A percentile compares a stretch with the other conserved stretches of the same genome.
Conservation (phyloP, 1,140 invertebrate species). For the Melitaea cinxia region DNA sequence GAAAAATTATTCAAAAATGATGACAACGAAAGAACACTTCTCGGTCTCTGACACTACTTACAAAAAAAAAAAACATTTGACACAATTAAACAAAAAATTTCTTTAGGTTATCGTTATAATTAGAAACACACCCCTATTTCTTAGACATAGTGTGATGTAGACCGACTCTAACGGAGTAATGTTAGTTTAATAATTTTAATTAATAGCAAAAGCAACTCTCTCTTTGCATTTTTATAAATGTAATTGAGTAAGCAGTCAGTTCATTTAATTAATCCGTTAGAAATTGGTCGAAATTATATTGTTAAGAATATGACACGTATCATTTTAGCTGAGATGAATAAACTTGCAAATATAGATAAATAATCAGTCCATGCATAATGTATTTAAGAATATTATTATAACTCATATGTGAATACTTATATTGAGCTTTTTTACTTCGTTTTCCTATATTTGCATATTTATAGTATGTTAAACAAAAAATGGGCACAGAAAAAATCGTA, state of each 20-base stretch:
- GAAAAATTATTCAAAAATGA: no score
- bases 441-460: not conserved
- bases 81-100: no score
- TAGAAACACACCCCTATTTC: slow-evolving; percentile 25
- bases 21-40: no score
- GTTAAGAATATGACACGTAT: not conserved
- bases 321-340: not conserved
- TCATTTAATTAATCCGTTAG: slow-evolving; percentile 8
- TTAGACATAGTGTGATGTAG: slow-evolving; percentile 30
- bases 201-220: slow-evolving; percentile 44
- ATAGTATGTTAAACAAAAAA: not conserved
- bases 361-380: not conserved
- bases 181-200: slow-evolving; percentile 53
- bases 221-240: slow-evolving; percentile 31
- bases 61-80: no score
- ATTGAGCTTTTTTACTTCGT: not conserved
- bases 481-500: not conserved
- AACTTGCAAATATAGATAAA: not conserved
- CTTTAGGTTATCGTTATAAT: not conserved
- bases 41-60: no score
- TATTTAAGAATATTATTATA: no score
- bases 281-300: slow-evolving; percentile 10
- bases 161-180: slow-evolving; percentile 42
- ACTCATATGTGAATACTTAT: no score
- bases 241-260: slow-evolving; percentile 15